phyloP scores from a whole-genome alignment of 2,888 invertebrate species.

The Agrilus biguttatus region DNA sequence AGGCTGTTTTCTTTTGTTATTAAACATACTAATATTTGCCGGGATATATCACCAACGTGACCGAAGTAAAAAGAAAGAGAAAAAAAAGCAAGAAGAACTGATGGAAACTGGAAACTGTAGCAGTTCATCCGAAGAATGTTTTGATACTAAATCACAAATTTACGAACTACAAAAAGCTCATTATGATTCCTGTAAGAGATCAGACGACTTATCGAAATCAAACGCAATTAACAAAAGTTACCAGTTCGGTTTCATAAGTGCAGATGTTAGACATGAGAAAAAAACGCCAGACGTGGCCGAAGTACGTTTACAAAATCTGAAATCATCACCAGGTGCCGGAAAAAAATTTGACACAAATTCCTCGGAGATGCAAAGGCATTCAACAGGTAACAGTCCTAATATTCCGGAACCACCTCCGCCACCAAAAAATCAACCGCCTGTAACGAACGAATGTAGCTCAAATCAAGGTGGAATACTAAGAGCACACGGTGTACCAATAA shows the following conservation, averaged over 20 bases:
- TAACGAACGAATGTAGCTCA: conserved; percentile 18
- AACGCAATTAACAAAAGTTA: conserved; percentile 43
- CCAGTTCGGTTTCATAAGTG: conserved; percentile 38
- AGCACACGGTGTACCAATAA: conserved; percentile 44
- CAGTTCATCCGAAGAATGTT: conserved; percentile 42
- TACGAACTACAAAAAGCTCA: conserved; percentile 12
- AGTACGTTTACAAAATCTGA: conserved; percentile 47
- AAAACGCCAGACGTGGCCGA: conserved; percentile 44
- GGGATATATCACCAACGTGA: conserved; percentile 80
- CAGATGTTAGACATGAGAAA: conserved; percentile 49
- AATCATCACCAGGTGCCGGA: conserved; percentile 40
- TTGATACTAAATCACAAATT: conserved; percentile 35
- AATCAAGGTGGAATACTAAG: conserved; percentile 46
- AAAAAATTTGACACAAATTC: conserved; percentile 28
- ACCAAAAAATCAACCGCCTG: conserved; percentile 38
- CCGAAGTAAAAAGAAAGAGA: conserved; percentile 38
- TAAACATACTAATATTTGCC: conserved; percentile 76
- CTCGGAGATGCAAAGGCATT: conserved; percentile 21
- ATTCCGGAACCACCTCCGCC: conserved; percentile 49
- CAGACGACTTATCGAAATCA: conserved; percentile 37
- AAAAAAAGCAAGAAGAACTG: conserved; percentile 63
- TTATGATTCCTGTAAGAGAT: conserved; percentile 22
- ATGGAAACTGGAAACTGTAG: conserved; percentile 58
- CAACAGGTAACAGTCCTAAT: conserved; percentile 23
- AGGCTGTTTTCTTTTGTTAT: conserved; percentile 64